A percentile compares a stretch with the other conserved stretches of the same genome.
Conservation (phyloP, 2,888 invertebrate genomes). For the Hipparchia semele region DNA sequence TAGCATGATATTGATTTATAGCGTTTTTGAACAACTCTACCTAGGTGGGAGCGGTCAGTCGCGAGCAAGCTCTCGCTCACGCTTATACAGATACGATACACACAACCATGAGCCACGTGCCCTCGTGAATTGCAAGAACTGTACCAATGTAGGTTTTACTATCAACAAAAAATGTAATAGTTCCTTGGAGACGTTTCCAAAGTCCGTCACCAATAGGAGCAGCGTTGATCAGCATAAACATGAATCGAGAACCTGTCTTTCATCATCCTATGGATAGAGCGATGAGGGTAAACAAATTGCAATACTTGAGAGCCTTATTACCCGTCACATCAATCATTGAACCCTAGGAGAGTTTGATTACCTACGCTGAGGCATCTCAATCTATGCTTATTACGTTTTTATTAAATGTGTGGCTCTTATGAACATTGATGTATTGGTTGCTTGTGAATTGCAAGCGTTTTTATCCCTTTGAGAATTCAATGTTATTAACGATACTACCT, state of each 20-base stretch:
- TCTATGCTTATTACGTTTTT: conserved; percentile 38
- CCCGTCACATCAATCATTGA: conserved; percentile 80
- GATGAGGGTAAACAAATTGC: conserved; percentile 82
- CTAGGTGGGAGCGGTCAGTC: too few species aligned
- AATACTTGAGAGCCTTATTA: conserved; percentile 79
- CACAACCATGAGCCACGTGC: too few species aligned
- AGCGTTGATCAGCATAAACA: conserved; percentile 74
- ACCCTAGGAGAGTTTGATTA: conserved; percentile 70
- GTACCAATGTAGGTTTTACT: too few species aligned
- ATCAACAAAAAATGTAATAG: background rate
- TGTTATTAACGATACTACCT: conserved; percentile 20
- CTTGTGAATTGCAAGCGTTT: conserved; percentile 5
- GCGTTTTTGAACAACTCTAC: too few species aligned
- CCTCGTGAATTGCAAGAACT: too few species aligned
- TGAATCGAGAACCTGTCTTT: conserved; percentile 66
- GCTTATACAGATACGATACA: too few species aligned
- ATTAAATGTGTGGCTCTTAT: conserved; percentile 30
- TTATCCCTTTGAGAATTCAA: conserved; percentile 19
- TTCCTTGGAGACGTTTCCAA: conserved; percentile 12
- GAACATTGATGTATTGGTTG: conserved; percentile 31
- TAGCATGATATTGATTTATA: too few species aligned
- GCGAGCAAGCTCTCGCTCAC: too few species aligned
- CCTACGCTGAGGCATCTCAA: conserved; percentile 45
- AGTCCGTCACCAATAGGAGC: conserved; percentile 39
- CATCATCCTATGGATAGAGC: conserved; percentile 67